phyloP scores from a whole-genome alignment of 2,113 vertebrate species.

The Azemiops feae region DNA sequence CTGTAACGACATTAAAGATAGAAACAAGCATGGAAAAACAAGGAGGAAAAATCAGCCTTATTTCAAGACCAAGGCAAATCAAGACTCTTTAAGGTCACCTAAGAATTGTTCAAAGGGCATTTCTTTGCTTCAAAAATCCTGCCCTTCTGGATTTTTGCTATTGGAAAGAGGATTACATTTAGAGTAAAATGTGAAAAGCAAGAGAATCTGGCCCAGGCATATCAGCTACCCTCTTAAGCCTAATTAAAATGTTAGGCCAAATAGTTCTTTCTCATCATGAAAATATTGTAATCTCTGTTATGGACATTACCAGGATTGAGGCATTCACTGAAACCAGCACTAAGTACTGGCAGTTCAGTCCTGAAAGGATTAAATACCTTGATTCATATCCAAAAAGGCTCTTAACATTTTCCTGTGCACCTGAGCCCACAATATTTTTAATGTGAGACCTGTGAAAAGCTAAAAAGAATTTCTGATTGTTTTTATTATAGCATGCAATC shows the following conservation, averaged over 20 bases:
- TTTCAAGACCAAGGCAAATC: not conserved
- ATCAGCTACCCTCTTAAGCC: not conserved
- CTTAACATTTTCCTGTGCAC: not conserved
- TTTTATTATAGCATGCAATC: not conserved
- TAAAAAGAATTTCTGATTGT: not conserved
- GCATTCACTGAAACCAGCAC: not conserved
- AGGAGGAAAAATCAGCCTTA: not conserved
- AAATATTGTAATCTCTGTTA: not conserved
- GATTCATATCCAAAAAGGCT: not conserved
- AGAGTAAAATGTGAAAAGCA: not conserved
- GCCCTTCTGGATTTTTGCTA: not conserved
- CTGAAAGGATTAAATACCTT: not conserved
- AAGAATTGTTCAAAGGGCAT: not conserved
- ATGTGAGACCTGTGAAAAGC: not conserved
- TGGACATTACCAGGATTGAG: not conserved
- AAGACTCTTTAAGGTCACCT: not conserved
- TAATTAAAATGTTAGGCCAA: not conserved
- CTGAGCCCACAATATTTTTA: not conserved
- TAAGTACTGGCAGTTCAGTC: not conserved
- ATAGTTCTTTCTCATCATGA: not conserved
- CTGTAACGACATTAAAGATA: not conserved
- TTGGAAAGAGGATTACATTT: not conserved
- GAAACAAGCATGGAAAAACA: not conserved
- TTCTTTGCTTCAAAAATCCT: not conserved
- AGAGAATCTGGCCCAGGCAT: not conserved